A percentile compares a stretch with the other conserved stretches of the same genome.
phyloP scores from a whole-genome alignment of 2,113 vertebrate species.

The Carollia perspicillata region DNA sequence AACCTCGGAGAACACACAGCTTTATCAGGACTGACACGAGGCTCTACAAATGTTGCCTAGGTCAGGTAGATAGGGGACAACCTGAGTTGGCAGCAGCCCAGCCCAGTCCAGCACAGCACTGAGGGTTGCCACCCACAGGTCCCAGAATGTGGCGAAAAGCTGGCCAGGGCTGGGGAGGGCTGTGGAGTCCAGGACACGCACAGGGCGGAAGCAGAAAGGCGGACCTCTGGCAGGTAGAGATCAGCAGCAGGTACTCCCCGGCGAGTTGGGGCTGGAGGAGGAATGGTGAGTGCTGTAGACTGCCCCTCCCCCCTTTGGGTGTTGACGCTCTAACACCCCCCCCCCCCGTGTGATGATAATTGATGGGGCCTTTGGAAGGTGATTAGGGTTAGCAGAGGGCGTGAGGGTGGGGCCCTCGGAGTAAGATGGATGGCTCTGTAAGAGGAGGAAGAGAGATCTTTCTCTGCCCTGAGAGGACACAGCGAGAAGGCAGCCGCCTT shows the following conservation, averaged over 20 bases:
- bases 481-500: not conserved
- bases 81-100: not conserved
- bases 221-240: not conserved
- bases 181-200: not conserved
- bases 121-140: not conserved
- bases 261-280: not conserved
- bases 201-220: not conserved
- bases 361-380: not conserved
- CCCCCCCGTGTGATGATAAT: not conserved
- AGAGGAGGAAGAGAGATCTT: not conserved
- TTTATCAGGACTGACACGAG: not conserved
- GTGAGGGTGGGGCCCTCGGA: not conserved
- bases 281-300: not conserved
- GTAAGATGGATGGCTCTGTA: not conserved
- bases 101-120: not conserved
- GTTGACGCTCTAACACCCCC: not conserved
- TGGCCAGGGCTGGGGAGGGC: not conserved
- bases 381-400: not conserved
- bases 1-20: not conserved
- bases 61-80: accelerated
- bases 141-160: not conserved
- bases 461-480: not conserved
- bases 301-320: not conserved
- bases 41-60: not conserved
- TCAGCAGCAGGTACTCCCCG: not conserved